phyloP scores from a whole-genome alignment of 2,113 vertebrate species.

The human (Homo sapiens) region GRCh38 chr14:73386501-73387000 shows the following conservation, averaged over 20 bases:
- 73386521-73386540: constrained; percentile 65
- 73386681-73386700: constrained; percentile 22
- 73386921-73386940: too few species aligned
- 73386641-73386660: constrained; percentile 45
- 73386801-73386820: constrained; percentile 8
- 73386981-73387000: too few species aligned
- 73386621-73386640: constrained; percentile 40
- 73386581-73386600: constrained; percentile 38
- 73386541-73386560: constrained; percentile 58
- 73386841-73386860: not conserved
- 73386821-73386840: not conserved
- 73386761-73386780: constrained; percentile 24
- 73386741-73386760: not conserved
- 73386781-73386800: not conserved
- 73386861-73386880: too few species aligned
- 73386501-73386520: constrained; percentile 61
- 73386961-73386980: too few species aligned
- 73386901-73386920: too few species aligned
- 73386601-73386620: not conserved
- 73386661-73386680: constrained; percentile 24
- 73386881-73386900: too few species aligned
- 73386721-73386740: constrained; percentile 13
- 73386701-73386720: not conserved
- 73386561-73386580: constrained; percentile 49
- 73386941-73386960: too few species aligned